Conservation (phyloP, 2,888 invertebrate species). For the Heptascelio sp. region DNA sequence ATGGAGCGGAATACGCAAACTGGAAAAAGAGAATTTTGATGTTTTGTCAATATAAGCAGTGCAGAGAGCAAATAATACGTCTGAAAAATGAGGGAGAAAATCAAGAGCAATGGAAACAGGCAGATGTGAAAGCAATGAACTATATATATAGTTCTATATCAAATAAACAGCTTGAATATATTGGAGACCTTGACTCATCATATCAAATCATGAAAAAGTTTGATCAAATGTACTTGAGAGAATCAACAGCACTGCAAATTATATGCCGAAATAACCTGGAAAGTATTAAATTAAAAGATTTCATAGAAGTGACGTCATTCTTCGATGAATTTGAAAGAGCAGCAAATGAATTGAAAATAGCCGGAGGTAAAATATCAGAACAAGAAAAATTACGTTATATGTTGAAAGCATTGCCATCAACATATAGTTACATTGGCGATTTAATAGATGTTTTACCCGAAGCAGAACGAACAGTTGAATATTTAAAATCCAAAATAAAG, state of each 20-base stretch:
- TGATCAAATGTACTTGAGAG: conserved; percentile 65
- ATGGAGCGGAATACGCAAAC: conserved; percentile 59
- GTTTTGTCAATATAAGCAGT: conserved; percentile 55
- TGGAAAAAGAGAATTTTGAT: conserved; percentile 62
- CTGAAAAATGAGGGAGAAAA: too few relatives aligned
- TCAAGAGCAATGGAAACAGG: not conserved
- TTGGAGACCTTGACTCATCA: conserved; percentile 32
- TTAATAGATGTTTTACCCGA: conserved; percentile 71
- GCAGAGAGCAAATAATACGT: conserved; percentile 35
- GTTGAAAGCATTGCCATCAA: conserved; percentile 71
- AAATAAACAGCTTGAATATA: conserved; percentile 60
- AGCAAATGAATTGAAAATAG: conserved; percentile 69
- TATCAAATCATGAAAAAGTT: conserved; percentile 69
- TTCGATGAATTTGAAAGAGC: conserved; percentile 72
- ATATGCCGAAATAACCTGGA: conserved; percentile 60
- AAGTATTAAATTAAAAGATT: conserved; percentile 65
- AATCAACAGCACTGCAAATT: conserved; percentile 70
- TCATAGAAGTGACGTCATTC: conserved; percentile 55
- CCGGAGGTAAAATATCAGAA: conserved; percentile 49
- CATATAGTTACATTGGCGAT: conserved; percentile 74
- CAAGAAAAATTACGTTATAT: conserved; percentile 74
- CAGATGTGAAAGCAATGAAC: conserved; percentile 46
- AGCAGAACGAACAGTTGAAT: conserved; percentile 72
- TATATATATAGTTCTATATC: conserved; percentile 14
- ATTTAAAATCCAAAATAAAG: conserved; percentile 72